Conservation (phyloP, 2,797 vertebrate species). For the Smutsia gigantea region DNA sequence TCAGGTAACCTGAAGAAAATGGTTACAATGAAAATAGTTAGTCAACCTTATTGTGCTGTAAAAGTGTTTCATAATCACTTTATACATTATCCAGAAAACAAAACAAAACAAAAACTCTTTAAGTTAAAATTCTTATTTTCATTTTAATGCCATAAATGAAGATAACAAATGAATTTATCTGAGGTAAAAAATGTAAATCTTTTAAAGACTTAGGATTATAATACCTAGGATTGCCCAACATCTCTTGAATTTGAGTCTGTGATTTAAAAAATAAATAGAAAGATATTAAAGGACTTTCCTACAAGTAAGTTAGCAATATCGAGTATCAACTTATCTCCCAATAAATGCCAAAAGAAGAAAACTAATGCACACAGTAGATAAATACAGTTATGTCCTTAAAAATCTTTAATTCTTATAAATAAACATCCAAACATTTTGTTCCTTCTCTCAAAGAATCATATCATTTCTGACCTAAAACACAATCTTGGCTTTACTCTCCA, state of each 20-base stretch:
- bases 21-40: background rate
- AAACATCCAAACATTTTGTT: background rate
- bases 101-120: background rate
- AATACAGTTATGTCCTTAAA: background rate
- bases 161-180: background rate
- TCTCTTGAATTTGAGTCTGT: background rate
- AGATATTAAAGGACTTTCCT: background rate
- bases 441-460: background rate
- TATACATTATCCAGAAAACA: background rate
- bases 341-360: background rate
- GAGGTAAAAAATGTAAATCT: background rate
- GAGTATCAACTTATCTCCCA: background rate
- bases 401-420: background rate
- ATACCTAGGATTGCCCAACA: background rate
- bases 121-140: background rate
- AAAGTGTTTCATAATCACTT: background rate
- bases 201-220: background rate
- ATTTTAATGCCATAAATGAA: background rate
- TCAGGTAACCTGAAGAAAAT: background rate
- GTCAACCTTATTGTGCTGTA: background rate
- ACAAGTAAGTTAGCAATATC: background rate
- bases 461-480: background rate
- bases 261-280: background rate
- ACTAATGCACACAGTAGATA: background rate
- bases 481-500: background rate